phyloP scores from a whole-genome alignment of 2,797 vertebrate genomes.

The Periophthalmus magnuspinnatus region DNA sequence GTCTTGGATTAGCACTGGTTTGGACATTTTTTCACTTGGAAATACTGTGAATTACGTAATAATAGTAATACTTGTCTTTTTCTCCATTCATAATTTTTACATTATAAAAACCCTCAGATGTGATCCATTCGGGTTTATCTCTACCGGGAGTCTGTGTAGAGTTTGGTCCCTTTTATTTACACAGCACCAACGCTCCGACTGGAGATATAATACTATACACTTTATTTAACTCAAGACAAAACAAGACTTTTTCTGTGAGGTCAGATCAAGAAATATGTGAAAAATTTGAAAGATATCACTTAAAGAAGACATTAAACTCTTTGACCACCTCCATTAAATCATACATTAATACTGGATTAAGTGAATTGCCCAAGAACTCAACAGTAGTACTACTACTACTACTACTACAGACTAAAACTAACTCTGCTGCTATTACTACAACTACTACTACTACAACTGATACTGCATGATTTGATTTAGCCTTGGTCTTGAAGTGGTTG shows the following conservation, averaged over 20 bases:
- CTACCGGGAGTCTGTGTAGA: neutral
- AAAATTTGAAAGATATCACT: no score
- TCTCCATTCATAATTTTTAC: conserved; percentile 5
- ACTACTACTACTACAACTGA: no score
- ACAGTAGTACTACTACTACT: neutral
- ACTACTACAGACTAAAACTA: neutral
- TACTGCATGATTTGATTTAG: no score
- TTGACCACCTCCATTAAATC: no score
- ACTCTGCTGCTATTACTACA: no score
- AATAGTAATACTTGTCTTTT: neutral
- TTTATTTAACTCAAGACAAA: neutral
- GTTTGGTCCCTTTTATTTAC: conserved; percentile 1
- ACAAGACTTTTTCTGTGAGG: neutral
- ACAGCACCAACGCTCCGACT: neutral
- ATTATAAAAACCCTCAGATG: conserved; percentile 1
- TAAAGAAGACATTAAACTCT: no score
- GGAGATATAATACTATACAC: neutral
- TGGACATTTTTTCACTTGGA: neutral
- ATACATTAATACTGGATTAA: neutral
- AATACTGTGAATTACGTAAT: neutral
- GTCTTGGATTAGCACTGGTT: neutral
- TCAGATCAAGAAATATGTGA: conserved; percentile 11
- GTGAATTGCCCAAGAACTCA: neutral
- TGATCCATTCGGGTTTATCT: neutral
- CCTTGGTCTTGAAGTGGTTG: no score